A percentile compares a stretch with the other conserved stretches of the same genome.
Conservation (phyloP, 1,140 invertebrate genomes). For the Drosophila pruinosa region DNA sequence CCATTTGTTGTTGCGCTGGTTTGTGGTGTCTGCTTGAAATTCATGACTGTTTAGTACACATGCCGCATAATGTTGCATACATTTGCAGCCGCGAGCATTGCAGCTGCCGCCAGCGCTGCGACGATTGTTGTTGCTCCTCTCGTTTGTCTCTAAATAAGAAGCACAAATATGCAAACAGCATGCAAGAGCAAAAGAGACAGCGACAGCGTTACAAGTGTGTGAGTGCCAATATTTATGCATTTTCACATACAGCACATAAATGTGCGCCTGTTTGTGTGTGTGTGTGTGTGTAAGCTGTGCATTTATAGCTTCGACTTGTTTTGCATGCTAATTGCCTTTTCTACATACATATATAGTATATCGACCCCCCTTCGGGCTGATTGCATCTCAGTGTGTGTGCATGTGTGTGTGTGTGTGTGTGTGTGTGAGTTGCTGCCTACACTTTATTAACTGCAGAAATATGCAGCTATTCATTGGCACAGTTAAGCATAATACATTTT, state of each 20-base stretch:
- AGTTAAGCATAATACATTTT: constrained; percentile 27
- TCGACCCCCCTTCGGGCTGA: background rate
- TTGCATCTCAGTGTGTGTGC: background rate
- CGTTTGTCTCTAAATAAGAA: constrained; percentile 67
- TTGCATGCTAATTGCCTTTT: constrained; percentile 74
- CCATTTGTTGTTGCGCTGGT: constrained; percentile 12
- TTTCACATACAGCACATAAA: constrained; percentile 52
- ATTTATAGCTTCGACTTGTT: constrained; percentile 71
- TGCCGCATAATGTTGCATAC: constrained; percentile 79
- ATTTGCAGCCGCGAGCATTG: constrained; percentile 60
- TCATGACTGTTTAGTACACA: constrained; percentile 80
- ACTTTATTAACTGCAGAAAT: constrained; percentile 66
- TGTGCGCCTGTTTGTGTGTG: constrained; percentile 22
- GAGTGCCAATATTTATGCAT: constrained; percentile 62
- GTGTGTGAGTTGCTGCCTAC: constrained; percentile 8
- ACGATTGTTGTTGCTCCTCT: constrained; percentile 30
- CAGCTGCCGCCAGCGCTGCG: constrained; percentile 56
- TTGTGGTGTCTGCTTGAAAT: constrained; percentile 69
- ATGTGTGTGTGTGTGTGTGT: background rate
- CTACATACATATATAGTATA: background rate
- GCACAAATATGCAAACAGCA: constrained; percentile 55
- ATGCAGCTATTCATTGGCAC: constrained; percentile 29
- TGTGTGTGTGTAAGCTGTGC: constrained; percentile 51
- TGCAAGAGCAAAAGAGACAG: background rate
- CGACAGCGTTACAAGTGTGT: constrained; percentile 19